Base-by-base conservation (phyloP, 2,113 vertebrate species). In the Anarrhichthys ocellatus region DNA sequence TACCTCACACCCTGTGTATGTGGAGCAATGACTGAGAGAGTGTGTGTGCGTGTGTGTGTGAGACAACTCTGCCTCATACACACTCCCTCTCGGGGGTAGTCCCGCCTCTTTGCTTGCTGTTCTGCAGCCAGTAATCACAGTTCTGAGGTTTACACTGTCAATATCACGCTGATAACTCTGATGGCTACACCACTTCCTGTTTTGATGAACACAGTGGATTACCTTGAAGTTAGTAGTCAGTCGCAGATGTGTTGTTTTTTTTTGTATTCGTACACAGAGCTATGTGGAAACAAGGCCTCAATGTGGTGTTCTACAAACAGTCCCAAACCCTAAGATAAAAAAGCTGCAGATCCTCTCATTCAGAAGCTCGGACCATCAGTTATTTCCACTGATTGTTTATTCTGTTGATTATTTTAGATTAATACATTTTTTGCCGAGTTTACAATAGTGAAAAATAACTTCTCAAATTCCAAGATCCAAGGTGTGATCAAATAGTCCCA, bases 1-100 rank as follows among this genome's bases (percentile, higher is more conserved):
- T 85, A 88, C 87, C 85, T 92, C 91, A 88, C 90, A 86, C 78
- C 42, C 82, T 70, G 70, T 87, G 86, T 63, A 78, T 79, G 86
- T 87, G 74, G 40, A 74, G 83, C 72, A 81, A 79, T 86, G 82
- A 44, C 68, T 76, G 72, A 42, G 68, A 69, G 83, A 69, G 68
- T 59, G 82, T 85, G 74, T 76, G 84, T 75, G 66, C 9, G 80
- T 75, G 84, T 58, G 36, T 24, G 36, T 46, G 67, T 11, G 62
- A 42, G 48, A 71, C 78, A 68, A 77, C 32, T 75, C 73, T 54
- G 82, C 70, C 72, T 73, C 68, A 85, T 59, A 73, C 88, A 89
- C 90, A 74, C 88, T 83, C 82, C 83, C 78, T 83, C 82, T 38
- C 80, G 76, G 85, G 81, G 83, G 83, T 52, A 87, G 92, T 84